These are phyloP conservation scores for Columba guinea DNA, from an alignment of 2,797 vertebrate genomes.

Conservation along the genomic window DNA sequence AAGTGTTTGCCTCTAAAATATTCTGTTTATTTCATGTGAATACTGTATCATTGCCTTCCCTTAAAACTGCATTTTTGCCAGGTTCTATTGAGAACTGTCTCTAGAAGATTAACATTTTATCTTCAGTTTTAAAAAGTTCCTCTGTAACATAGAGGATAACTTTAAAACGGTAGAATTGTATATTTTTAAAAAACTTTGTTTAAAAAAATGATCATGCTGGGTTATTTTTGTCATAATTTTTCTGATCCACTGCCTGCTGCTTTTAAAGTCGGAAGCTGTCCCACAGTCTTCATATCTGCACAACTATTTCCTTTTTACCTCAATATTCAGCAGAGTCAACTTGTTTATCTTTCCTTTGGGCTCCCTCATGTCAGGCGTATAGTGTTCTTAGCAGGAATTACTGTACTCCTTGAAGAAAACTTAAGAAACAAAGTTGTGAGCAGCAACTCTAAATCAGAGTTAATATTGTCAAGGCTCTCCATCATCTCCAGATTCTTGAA, in stretches of 20 bases:
- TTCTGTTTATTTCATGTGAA: background rate
- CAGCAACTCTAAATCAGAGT: background rate
- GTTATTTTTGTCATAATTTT: background rate
- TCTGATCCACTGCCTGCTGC: background rate
- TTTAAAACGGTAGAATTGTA: background rate
- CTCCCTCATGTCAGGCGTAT: background rate
- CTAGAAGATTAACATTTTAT: slow-evolving; percentile 9
- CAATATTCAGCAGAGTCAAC: background rate
- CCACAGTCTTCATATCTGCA: background rate
- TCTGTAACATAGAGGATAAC: background rate
- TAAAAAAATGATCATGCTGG: background rate
- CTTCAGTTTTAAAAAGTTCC: slow-evolving; percentile 26
- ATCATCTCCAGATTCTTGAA: background rate
- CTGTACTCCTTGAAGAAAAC: background rate
- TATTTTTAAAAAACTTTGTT: background rate
- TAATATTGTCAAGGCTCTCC: background rate
- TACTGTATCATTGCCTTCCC: background rate
- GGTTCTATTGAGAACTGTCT: background rate
- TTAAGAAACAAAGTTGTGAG: background rate
- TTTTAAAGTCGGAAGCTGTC: background rate
- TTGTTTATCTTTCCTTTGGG: slow-evolving; percentile 20
- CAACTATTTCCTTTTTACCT: slow-evolving; percentile 1
- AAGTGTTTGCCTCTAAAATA: background rate
- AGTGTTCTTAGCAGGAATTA: background rate
- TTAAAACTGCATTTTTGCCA: background rate